Conservation (phyloP, 2,797 vertebrate species). For the Scolopax rusticola region DNA sequence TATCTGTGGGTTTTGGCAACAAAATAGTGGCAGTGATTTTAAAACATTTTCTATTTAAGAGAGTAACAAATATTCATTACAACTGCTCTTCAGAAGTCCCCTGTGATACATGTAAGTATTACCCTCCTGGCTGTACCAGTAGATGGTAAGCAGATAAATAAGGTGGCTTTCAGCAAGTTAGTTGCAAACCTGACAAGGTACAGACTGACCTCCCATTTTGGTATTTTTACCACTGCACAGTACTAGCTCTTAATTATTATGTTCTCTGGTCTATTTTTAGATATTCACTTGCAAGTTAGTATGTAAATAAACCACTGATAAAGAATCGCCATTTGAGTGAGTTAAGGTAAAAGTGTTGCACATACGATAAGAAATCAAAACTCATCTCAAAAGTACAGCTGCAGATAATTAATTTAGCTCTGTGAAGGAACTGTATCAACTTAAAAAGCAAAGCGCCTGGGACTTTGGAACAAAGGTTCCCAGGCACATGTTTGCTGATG, state of each 20-base stretch:
- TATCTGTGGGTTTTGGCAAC: background rate
- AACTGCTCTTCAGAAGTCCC: background rate
- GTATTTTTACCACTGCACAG: background rate
- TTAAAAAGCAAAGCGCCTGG: background rate
- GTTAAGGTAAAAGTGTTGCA: background rate
- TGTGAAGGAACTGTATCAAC: background rate
- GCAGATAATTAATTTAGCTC: background rate
- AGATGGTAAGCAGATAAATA: background rate
- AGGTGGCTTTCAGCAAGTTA: background rate
- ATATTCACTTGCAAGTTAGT: background rate
- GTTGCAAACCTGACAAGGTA: background rate
- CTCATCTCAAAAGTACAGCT: background rate
- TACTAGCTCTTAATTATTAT: background rate
- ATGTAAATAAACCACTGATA: background rate
- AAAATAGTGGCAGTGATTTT: background rate
- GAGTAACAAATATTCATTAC: background rate
- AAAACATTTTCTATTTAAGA: background rate
- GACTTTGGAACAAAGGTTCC: background rate
- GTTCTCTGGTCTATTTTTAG: background rate
- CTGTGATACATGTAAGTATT: background rate
- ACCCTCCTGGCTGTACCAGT: background rate
- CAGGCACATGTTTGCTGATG: background rate
- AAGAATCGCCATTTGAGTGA: accelerated
- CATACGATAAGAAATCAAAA: background rate
- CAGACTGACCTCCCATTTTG: background rate